phyloP scores from a whole-genome alignment of 2,113 vertebrate genomes.

The Pipra filicauda region DNA sequence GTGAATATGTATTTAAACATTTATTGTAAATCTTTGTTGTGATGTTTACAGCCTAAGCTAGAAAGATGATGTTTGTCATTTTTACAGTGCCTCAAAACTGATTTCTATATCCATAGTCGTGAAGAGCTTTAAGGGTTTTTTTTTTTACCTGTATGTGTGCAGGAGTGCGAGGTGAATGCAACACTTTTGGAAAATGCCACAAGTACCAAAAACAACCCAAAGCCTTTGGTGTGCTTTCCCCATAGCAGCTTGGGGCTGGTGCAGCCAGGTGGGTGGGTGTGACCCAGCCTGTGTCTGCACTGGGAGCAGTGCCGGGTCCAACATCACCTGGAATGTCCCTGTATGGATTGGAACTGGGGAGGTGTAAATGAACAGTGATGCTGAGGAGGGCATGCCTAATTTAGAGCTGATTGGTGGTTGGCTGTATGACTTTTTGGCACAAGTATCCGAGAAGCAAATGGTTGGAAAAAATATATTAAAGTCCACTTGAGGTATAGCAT shows the following conservation, averaged over 20 bases:
- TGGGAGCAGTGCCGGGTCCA: not conserved
- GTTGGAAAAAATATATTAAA: not conserved
- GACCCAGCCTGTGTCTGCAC: not conserved
- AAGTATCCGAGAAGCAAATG: not conserved
- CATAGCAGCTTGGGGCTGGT: not conserved
- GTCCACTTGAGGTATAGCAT: not conserved
- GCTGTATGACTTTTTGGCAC: constrained; percentile 7
- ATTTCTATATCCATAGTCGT: constrained; percentile 62
- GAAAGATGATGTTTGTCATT: constrained; percentile 60
- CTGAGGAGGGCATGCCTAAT: not conserved
- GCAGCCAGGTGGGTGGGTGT: not conserved
- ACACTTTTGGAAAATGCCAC: not conserved
- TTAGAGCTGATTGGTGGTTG: not conserved
- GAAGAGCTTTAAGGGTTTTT: constrained; percentile 52
- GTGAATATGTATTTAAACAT: constrained; percentile 71
- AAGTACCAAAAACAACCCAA: constrained; percentile 59
- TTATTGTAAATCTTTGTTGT: constrained; percentile 68
- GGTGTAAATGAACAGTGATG: not conserved
- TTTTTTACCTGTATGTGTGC: not conserved
- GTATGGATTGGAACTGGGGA: not conserved
- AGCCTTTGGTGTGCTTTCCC: constrained; percentile 57
- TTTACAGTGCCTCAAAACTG: constrained; percentile 70
- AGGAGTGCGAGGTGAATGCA: constrained; percentile 15
- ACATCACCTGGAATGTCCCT: not conserved
- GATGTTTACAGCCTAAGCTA: constrained; percentile 70